Base-by-base conservation (phyloP, 1,140 invertebrate species). In the Pissodes strobi region DNA sequence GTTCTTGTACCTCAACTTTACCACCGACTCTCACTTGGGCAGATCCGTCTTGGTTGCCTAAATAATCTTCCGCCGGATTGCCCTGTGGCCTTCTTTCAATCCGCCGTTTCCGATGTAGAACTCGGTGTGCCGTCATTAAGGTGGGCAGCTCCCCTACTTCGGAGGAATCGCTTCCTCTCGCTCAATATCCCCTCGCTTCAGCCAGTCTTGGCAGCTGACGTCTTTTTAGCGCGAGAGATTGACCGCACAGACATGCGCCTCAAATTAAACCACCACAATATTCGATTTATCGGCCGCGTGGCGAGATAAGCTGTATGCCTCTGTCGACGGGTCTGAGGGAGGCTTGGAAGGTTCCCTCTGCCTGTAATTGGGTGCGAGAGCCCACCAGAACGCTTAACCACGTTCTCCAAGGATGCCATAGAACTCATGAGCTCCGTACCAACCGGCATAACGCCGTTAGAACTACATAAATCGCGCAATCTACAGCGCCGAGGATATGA, bases 51-150 rank as follows among this genome's bases (percentile, higher is more conserved):
- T 38, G 23, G 9, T 49, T 70, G 1, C n/a, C n/a, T n/a, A n/a
- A n/a, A n/a, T n/a, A 60, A 70, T 48, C 60, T 70, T 0, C 37
- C 46, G 21, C 17, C 12, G 1, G 59, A 72, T 13, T 66, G 53
- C 1, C 58, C 53, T 0, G 49, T 69, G n/a, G 30, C 57, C n/a
- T 48, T 60, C 23, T 34, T 74, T 10, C 52, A 72, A 49, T 69
- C 64, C 10, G 13, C 23, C 0, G 34, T 64, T 1, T 21, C 56
- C 12, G 72, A 74, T 46, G 72, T 70, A 0, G 72, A 70, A 9
- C 49, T 73, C 6, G 70, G 72, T 17, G 22, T 72, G 69, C 34
- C 34, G 2, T 18, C 34, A 3, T 4, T 57, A n/a, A 17, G 53
- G 19, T 12, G 4, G 17, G 2, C 15, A 38, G 38, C 38, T 4